Evolutionary conservation across 2,797 vertebrate genomes (phyloP), one percentile per base, ranked within the genome.

Genomic region (Numenius phaeopus): DNA sequence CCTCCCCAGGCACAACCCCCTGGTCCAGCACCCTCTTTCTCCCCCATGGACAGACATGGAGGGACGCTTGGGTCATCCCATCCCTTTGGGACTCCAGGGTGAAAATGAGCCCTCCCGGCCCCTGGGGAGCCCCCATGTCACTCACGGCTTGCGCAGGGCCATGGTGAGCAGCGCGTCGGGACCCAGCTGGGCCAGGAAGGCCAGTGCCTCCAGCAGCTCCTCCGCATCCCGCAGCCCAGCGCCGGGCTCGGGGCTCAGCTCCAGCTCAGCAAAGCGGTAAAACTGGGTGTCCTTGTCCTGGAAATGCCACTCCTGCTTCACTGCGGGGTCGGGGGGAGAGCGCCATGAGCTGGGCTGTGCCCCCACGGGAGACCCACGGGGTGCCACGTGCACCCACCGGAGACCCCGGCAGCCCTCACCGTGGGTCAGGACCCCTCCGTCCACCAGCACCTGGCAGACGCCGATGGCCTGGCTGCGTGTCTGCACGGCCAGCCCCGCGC

Each of bases 91-190:
- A 37, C 34, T 37, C 34, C 34, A 37, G 34, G 34, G 34, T 37
- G 34, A 37, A 37, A 37, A 37, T 37, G 34, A 37, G 34, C 34
- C 34, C 34, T 37, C 34, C 34, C 34, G 9, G 46, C 21, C 11
- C 46, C 46, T 21, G 11, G 12, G 14, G 7, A 26, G 44, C 24
- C 4, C 50, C 37, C 3, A 1, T 2, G 22, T 5, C 30, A 97
- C 99, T 98, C 96, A 99, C 99, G 98, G 97, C 98, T 99, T 99
- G 49, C 99, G 99, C 34, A 99, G 98, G 11, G 99, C 99, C 98
- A 99, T 99, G 2, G 99, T 99, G 94, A 99, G 99, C 91, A 99
- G 98, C 24, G 99, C 99, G 1, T 99, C 99, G 0, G 99, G 99
- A 1, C 99, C 99, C 67, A 99, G 98, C 97, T 99, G 99, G 3